Base-by-base conservation (phyloP, 2,113 vertebrate genomes). In the Cyanistes caeruleus region DNA sequence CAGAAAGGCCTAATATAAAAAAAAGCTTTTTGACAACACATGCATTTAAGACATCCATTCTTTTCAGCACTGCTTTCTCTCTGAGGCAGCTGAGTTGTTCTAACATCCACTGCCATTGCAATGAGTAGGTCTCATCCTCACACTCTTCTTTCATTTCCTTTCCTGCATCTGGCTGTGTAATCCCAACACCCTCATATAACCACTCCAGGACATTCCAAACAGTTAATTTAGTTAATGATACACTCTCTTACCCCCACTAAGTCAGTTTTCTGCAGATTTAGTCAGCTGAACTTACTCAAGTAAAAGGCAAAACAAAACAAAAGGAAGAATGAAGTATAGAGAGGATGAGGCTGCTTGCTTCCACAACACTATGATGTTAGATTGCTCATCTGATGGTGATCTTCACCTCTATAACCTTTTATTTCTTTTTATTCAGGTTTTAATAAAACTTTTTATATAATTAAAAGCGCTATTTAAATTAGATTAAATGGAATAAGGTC, bases 221-320 rank as follows among this genome's bases (percentile, higher is more conserved):
- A 81, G 15, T 19, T 84, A 75, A 35, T 72, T 67, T 44, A 70
- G 13, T 20, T 75, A 84, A 75, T 59, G 2, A 37, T 43, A 30
- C 33, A 37, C 20, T 53, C n/a, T 73, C 2, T 19, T 16, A 49
- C 22, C 11, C 8, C 3, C 4, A 44, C 5, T 0, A 1, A 27
- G 5, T 52, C 69, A 75, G 33, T 67, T 81, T 87, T 52, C n/a
- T 60, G 27, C 18, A 78, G 33, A 84, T 59, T 67, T 59, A 43
- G 51, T 41, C 17, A 84, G 10, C 10, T 35, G 16, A 89, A 55
- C 7, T 84, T 82, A 15, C 5, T 84, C 10, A 14, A 10, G 13
- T 14, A 44, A 5, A 6, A 39, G 39, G 39, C 39, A 39, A 39
- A 39, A 39, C 39, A 39, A 39, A 39, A 39, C 39, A 39, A 74